A percentile compares a stretch with the other conserved stretches of the same genome.
Evolutionary conservation across 2,113 vertebrate species (phyloP).

Genomic region (Lepus timidus): DNA sequence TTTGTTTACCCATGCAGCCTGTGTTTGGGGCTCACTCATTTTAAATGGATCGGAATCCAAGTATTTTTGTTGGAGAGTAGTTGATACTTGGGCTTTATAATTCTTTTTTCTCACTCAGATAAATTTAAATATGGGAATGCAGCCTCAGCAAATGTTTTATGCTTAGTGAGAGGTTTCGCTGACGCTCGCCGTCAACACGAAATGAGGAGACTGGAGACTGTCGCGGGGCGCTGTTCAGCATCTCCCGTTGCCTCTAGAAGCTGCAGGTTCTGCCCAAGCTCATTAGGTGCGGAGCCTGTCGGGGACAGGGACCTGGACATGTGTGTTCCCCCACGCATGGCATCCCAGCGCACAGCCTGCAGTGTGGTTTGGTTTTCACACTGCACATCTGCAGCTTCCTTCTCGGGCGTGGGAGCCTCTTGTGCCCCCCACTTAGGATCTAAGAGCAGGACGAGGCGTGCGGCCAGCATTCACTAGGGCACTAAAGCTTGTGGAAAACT

Average conservation of each 20-base stretch:
- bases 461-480: too few relatives aligned
- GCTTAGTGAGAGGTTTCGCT: constrained; percentile 55
- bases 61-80: neutral
- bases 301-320: neutral
- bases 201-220: constrained; percentile 44
- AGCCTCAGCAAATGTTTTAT: constrained; percentile 21
- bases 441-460: too few relatives aligned
- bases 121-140: constrained; percentile 19
- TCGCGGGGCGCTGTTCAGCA: neutral
- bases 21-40: neutral
- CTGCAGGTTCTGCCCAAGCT: neutral
- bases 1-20: neutral
- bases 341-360: neutral
- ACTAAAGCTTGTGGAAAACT: too few relatives aligned
- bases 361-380: neutral
- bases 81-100: constrained; percentile 34
- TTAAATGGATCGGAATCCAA: neutral
- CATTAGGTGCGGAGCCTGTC: neutral
- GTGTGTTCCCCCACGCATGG: neutral
- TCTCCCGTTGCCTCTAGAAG: too few relatives aligned
- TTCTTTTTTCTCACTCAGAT: constrained; percentile 35
- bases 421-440: too few relatives aligned
- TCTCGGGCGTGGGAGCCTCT: neutral
- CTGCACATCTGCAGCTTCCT: neutral
- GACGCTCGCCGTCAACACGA: neutral